Evolutionary conservation across 1,140 invertebrate species (phyloP).

Genomic region (Ceratoteleas bidentatus): DNA sequence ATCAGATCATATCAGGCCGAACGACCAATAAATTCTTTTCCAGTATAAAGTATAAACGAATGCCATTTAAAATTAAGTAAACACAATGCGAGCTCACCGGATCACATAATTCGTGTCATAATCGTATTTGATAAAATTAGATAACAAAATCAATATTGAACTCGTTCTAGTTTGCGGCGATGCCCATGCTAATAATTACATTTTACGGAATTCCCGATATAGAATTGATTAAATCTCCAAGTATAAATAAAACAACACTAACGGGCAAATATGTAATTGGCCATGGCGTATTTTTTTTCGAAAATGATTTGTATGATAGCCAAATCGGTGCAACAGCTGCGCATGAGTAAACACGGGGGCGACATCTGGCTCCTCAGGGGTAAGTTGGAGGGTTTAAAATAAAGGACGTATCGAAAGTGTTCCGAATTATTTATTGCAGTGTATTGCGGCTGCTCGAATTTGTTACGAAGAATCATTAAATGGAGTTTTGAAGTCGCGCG

Average conservation of each 20-base stretch:
- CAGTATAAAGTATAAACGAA: neutral
- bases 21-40: neutral
- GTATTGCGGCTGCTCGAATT: too few species aligned
- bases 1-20: neutral
- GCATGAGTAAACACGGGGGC: constrained; percentile 40
- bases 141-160: neutral
- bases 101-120: neutral
- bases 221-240: neutral
- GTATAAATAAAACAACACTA: constrained; percentile 6
- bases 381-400: constrained; percentile 15
- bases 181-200: neutral
- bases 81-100: neutral
- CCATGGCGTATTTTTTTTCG: constrained; percentile 2
- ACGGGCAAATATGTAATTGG: neutral
- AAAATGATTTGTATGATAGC: constrained; percentile 25
- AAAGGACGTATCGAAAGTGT: constrained; percentile 1
- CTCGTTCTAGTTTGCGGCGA: neutral
- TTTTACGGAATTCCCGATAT: neutral
- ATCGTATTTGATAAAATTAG: constrained; percentile 9
- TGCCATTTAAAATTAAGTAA: neutral
- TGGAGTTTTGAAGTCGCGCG: too few species aligned
- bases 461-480: too few species aligned
- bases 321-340: constrained; percentile 25
- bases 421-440: constrained; percentile 6
- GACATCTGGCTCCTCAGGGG: constrained; percentile 38